Base-by-base conservation (phyloP, 2,888 invertebrate genomes). In the Zaprionus obscuricornis region DNA sequence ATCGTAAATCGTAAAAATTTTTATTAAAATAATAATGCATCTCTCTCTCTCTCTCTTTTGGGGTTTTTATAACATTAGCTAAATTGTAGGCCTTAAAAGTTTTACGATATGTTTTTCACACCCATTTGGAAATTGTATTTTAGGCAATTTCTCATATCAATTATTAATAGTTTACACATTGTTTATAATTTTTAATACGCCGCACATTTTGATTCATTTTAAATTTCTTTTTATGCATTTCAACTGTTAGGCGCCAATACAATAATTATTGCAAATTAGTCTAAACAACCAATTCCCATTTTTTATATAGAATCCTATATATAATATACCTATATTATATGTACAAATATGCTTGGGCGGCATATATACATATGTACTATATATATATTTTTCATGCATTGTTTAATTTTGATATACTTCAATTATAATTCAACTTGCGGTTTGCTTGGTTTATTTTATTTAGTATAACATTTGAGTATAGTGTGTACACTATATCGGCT, bases 111-210 rank as follows among this genome's bases (percentile, higher is more conserved):
- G 29, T 46, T 40, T 67, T 40, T 66, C 71, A 71, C 51, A 67
- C 51, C 11, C 39, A 22, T 65, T 58, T 27, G 42, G 24, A 22
- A n/a, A 42, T 52, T 13, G 18, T 42, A n/a, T 40, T 55, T 57
- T 39, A 14, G 43, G n/a, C 47, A 45, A 68, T 59, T 68, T 58
- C 29, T 34, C 57, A 68, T 42, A 46, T 10, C 50, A 55, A 64
- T 55, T 55, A 68, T 33, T 55, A 45, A 59, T 36, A 69, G 37
- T 51, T 68, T 58, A 40, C 45, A 66, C 54, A 55, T 66, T 69
- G 69, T 69, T 79, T 76, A 75, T 55, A 54, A 37, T 46, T 51
- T 47, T 43, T 18, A 14, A 54, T 46, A 26, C 29, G 31, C 20
- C 27, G 27, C 52, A 52, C 17, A 51, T 60, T 52, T 46, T 16